Base-by-base conservation (phyloP, 2,888 invertebrate species). In the Camponotus fellah region DNA sequence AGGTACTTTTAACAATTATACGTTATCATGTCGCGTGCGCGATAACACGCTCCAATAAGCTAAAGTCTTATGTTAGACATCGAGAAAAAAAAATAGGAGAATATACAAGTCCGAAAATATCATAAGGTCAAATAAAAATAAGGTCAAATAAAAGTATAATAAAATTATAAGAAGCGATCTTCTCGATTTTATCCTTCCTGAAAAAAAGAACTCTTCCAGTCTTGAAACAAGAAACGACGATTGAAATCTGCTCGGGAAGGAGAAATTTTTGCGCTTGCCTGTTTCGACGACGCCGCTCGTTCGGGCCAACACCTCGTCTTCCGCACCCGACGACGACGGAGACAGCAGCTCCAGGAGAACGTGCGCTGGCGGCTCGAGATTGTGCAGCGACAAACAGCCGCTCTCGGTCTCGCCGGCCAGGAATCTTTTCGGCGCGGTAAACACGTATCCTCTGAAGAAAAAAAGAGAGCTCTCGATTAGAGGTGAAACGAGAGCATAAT, bases 371-470 rank as follows among this genome's bases (percentile, higher is more conserved):
- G 93, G 92, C 53, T 94, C 93, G 74, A 94, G 86, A 90, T 94
- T 94, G 87, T 94, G 94, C 46, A 94, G 85, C 8, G 94, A 94
- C 32, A 94, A 88, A 84, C 94, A 94, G 5, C 92, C 92, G 69
- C 91, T 93, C 74, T 93, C 94, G 32, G 91, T 92, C 77, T 94
- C 92, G 2, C 94, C 94, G 8, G 94, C 93, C n/a, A 94, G 86
- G 58, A 94, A 91, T 77, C 89, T 89, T 76, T 92, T 93, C 6
- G 94, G 94, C 5, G 93, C 93, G 4, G 93, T 94, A 72, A 94
- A 94, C 3, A 94, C 89, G 82, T 94, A 94, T 75, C 94, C 94
- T 75, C 94, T 93, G 85, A 71, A 91, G 87, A 65, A 66, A 49
- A 17, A 49, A 17, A 46, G 5, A 46, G 17, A 46, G 46, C n/a